phyloP scores from a whole-genome alignment of 2,113 vertebrate species.

The Ramphastos sulfuratus region DNA sequence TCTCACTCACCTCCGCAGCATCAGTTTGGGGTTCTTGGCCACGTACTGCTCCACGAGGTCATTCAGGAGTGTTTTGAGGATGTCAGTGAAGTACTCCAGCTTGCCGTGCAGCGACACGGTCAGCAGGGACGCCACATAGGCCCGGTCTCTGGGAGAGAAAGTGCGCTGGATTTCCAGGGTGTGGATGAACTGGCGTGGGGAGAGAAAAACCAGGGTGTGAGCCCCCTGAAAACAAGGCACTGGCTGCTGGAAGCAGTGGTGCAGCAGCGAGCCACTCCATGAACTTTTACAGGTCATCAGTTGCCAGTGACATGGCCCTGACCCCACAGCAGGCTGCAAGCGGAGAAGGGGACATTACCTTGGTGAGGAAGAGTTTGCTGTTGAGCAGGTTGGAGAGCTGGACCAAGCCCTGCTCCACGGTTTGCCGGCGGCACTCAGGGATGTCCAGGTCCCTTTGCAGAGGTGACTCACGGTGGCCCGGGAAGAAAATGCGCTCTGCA shows the following conservation, averaged over 20 bases:
- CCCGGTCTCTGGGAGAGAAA: conserved; percentile 92
- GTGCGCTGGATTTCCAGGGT: conserved; percentile 96
- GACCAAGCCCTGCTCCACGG: conserved; percentile 94
- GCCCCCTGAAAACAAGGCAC: not conserved
- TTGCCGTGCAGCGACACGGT: conserved; percentile 94
- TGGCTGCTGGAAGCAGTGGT: not conserved
- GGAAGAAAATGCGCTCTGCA: conserved; percentile 96
- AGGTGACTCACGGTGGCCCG: conserved; percentile 92
- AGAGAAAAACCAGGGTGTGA: not conserved
- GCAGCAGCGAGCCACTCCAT: not conserved
- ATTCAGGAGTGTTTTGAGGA: conserved; percentile 93
- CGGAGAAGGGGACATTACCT: conserved; percentile 75
- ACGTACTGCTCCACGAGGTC: conserved; percentile 97
- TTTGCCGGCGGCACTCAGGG: conserved; percentile 90
- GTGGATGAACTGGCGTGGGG: conserved; percentile 86
- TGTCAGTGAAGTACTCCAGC: conserved; percentile 97
- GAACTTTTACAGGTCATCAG: not conserved
- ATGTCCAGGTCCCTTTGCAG: conserved; percentile 91
- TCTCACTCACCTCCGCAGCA: conserved; percentile 88
- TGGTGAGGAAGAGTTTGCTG: conserved; percentile 98
- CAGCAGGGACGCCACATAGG: conserved; percentile 93
- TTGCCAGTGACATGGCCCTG: not conserved
- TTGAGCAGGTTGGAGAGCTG: conserved; percentile 98
- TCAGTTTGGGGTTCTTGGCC: conserved; percentile 98
- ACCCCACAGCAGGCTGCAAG: not conserved